A percentile compares a stretch with the other conserved stretches of the same genome.
Conservation (phyloP, 2,888 invertebrate genomes). For the Agrotis ipsilon region DNA sequence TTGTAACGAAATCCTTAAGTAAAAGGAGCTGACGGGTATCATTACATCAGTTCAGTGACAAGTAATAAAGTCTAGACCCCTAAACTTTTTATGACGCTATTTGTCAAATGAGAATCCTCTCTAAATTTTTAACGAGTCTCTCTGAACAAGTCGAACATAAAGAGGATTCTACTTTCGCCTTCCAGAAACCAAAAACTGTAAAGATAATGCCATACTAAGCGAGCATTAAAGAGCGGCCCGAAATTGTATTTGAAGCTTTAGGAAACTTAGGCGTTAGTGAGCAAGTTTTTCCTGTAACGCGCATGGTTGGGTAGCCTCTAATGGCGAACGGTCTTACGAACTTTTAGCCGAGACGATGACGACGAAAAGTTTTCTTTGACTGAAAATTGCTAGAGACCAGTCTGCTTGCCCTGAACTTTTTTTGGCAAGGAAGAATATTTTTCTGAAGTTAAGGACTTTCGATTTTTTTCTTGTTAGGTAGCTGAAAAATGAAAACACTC, state of each 20-base stretch:
- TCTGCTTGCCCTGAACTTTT: slow-evolving; percentile 74
- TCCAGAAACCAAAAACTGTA: slow-evolving; percentile 49
- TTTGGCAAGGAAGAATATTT: slow-evolving; percentile 69
- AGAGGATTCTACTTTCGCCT: slow-evolving; percentile 50
- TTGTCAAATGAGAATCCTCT: slow-evolving; percentile 61
- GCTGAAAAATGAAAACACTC: neutral
- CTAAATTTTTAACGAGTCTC: slow-evolving; percentile 61
- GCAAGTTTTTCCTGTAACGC: slow-evolving; percentile 84
- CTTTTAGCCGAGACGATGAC: slow-evolving; percentile 70
- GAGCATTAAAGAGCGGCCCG: slow-evolving; percentile 63
- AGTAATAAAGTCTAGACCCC: slow-evolving; percentile 61
- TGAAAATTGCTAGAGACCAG: slow-evolving; percentile 79
- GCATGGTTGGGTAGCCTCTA: slow-evolving; percentile 85
- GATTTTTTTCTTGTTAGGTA: slow-evolving; percentile 2
- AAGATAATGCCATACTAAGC: slow-evolving; percentile 63
- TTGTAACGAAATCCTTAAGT: slow-evolving; percentile 4
- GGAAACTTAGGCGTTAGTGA: slow-evolving; percentile 84
- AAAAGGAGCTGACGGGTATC: slow-evolving; percentile 37
- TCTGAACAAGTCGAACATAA: slow-evolving; percentile 53
- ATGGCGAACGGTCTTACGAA: slow-evolving; percentile 82
- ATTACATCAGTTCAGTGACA: slow-evolving; percentile 53
- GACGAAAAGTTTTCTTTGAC: slow-evolving; percentile 74
- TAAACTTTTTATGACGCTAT: slow-evolving; percentile 60
- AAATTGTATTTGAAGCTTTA: slow-evolving; percentile 85
- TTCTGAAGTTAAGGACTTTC: slow-evolving; percentile 36